Conservation (phyloP, 1,140 invertebrate genomes). For the Uloborus diversus region DNA sequence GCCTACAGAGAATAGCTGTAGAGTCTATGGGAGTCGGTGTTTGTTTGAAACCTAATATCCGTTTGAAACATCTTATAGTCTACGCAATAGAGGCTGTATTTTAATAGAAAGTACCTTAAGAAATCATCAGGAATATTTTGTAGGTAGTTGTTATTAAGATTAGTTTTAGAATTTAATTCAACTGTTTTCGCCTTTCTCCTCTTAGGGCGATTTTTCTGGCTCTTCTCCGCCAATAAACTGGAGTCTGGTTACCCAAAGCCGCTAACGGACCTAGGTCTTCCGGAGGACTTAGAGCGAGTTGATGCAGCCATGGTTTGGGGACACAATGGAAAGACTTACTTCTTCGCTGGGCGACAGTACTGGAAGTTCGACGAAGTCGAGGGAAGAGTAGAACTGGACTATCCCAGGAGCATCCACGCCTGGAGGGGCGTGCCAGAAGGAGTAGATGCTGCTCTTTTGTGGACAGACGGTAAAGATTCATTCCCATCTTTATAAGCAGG, state of each 20-base stretch:
- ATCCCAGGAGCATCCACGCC: slow-evolving; percentile 69
- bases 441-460: slow-evolving; percentile 69
- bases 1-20: too few relatives aligned
- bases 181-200: too few relatives aligned
- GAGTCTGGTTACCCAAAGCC: slow-evolving; percentile 78
- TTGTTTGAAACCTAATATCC: too few relatives aligned
- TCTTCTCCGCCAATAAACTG: slow-evolving; percentile 76
- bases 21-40: too few relatives aligned
- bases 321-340: slow-evolving; percentile 68
- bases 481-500: too few relatives aligned
- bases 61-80: too few relatives aligned
- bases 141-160: too few relatives aligned
- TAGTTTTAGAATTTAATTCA: too few relatives aligned
- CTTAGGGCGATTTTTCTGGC: slow-evolving; percentile 59
- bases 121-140: too few relatives aligned
- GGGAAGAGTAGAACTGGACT: slow-evolving; percentile 66
- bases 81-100: too few relatives aligned
- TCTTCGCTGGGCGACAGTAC: slow-evolving; percentile 84
- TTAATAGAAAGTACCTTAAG: too few relatives aligned
- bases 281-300: slow-evolving; percentile 77
- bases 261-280: slow-evolving; percentile 81
- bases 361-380: slow-evolving; percentile 76
- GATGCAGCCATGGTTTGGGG: slow-evolving; percentile 82
- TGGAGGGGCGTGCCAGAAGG: slow-evolving; percentile 68
- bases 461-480: slow-evolving; percentile 65